phyloP scores from a whole-genome alignment of 1,140 invertebrate genomes.

The Temnothorax longispinosus region DNA sequence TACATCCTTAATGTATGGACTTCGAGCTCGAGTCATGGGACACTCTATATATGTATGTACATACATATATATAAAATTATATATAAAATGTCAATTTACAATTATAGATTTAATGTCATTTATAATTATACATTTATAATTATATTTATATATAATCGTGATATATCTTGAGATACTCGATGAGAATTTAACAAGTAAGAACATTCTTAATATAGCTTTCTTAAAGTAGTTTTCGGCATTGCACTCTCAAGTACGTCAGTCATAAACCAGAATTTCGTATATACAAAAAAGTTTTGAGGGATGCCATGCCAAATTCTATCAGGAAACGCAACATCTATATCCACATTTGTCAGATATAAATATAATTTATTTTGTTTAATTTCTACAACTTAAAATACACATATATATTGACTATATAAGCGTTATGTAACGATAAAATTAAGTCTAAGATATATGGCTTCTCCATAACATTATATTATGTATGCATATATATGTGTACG shows the following conservation, averaged over 20 bases:
- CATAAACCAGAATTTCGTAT: background rate
- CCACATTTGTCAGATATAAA: constrained; percentile 2
- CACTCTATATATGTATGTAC: too few relatives aligned
- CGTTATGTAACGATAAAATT: background rate
- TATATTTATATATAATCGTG: background rate
- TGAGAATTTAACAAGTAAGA: background rate
- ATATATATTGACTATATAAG: background rate
- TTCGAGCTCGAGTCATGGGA: too few relatives aligned
- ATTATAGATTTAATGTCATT: background rate
- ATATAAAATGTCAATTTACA: too few relatives aligned
- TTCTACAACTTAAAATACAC: constrained; percentile 12
- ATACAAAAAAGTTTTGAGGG: background rate
- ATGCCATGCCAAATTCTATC: background rate
- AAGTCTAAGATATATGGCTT: constrained; percentile 1
- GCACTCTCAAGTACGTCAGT: background rate
- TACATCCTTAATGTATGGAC: too few relatives aligned
- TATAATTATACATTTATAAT: constrained; percentile 3
- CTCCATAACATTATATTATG: constrained; percentile 17
- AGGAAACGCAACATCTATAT: background rate
- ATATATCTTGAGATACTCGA: background rate
- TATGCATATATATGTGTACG: background rate
- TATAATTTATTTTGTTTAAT: constrained; percentile 27
- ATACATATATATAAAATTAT: too few relatives aligned
- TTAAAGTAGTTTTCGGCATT: background rate
- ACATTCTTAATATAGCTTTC: background rate